Evolutionary conservation across 2,113 vertebrate genomes (phyloP), one percentile per base, ranked within the genome.

Genomic region (Larimichthys crocea): DNA sequence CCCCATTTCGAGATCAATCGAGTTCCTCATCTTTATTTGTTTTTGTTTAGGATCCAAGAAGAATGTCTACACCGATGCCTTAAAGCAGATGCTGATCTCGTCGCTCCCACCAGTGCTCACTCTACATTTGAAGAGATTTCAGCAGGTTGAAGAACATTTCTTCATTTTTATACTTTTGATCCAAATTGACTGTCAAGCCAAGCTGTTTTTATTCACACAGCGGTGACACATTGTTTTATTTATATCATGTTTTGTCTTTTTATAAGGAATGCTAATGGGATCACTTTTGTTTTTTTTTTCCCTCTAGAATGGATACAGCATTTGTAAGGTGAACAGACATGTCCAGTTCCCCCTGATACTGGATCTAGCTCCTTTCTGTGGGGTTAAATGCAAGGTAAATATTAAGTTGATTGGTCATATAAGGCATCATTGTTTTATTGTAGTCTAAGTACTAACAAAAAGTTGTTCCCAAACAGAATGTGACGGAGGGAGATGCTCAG

Each of bases 1-100:
- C 53, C n/a, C 12, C 3, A 12, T 52, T 52, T 59, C 6, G 4
- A 22, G 20, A 44, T 35, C 1, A 12, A 2, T 57, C 11, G 66
- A 67, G 17, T 35, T 52, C 15, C 24, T 46, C 5, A 0, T 70
- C 20, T 83, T 55, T 74, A 4, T 74, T 48, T 82, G n/a, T 83
- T 10, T 65, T 19, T 65, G 3, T 76, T 49, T 56, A 99, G 98
- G 94, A 84, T 92, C 95, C 83, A 96, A 95, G 84, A 97, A 96
- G 62, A 94, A 88, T 29, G 74, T 98, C 72, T 99, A 99, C 94
- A 99, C 96, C 7, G 96, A 99, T 75, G 98, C 96, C 29, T 95
- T 96, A 91, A 99, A 99, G 90, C 98, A 99, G 93, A 99, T 99
- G 96, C 90, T 99, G 1, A 96, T 99, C 82, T 99, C 97, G n/a